Conservation (phyloP, 2,888 invertebrate genomes). For the Hemithea aestivaria region DNA sequence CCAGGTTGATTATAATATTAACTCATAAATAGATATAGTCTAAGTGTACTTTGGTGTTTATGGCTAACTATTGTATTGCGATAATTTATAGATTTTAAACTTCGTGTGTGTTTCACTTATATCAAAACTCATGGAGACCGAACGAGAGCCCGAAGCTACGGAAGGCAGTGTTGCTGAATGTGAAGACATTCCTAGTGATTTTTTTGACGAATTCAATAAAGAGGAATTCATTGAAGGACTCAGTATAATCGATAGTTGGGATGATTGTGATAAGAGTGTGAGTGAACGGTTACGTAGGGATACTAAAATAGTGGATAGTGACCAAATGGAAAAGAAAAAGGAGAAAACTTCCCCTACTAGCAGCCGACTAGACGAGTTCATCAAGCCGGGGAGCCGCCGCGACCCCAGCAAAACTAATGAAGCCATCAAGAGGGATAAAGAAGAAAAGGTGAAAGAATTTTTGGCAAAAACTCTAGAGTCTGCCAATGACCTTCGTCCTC, state of each 20-base stretch:
- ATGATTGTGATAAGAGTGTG: conserved; percentile 37
- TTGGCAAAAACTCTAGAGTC: conserved; percentile 64
- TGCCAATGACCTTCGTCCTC: conserved; percentile 58
- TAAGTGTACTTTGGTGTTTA: too few species aligned
- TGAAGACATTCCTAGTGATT: conserved; percentile 71
- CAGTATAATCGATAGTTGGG: conserved; percentile 71
- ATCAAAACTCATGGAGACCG: conserved; percentile 21
- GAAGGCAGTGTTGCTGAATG: conserved; percentile 38
- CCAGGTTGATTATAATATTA: too few species aligned
- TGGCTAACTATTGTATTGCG: too few species aligned
- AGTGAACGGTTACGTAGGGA: conserved; percentile 33
- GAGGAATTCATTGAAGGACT: conserved; percentile 71
- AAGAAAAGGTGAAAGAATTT: conserved; percentile 65
- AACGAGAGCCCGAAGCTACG: conserved; percentile 11
- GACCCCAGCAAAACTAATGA: conserved; percentile 66
- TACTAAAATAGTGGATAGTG: conserved; percentile 46
- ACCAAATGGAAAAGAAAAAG: too few species aligned
- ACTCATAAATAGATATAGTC: too few species aligned
- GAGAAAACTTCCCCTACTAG: conserved; percentile 28
- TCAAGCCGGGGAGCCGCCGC: conserved; percentile 66
- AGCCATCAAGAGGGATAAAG: conserved; percentile 67
- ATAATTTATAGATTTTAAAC: too few species aligned
- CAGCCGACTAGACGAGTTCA: conserved; percentile 47
- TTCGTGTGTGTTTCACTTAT: too few species aligned
- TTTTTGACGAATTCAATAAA: conserved; percentile 69